Base-by-base conservation (phyloP, 1,140 invertebrate species). In the Neodiprion lecontei region DNA sequence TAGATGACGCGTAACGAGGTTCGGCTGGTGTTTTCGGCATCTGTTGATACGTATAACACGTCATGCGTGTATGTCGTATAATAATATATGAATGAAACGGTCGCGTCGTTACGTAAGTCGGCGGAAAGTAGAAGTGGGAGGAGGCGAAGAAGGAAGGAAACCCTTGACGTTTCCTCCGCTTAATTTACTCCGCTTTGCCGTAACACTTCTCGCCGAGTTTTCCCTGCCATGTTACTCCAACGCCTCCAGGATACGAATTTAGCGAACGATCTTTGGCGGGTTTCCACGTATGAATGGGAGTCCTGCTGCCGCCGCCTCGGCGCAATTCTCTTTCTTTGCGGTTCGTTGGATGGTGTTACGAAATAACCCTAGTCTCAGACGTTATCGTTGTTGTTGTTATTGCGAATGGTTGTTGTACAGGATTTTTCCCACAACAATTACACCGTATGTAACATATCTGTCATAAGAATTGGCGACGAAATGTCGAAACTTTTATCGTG, bases 121-220 rank as follows among this genome's bases (percentile, higher is more conserved):
- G 28, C 5, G 28, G 66, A 70, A 68, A 72, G 21, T 68, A 17
- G 67, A 23, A 65, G 48, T 28, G 10, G 53, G 23, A 66, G 61
- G 48, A n/a, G 48, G 8, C 11, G 61, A 69, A 12, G 48, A 50
- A 48, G 8, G 21, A 66, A 66, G 61, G 14, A 66, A n/a, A 14
- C 61, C 61, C 4, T 14, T 66, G 61, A 66, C 21, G 21, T 21
- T 21, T 66, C 61, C 21, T 21, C 61, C 14, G 61, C 14, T 66
- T n/a, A 66, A 66, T 66, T 66, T 5, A n/a, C 61, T 21, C 61
- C 7, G 61, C 14, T 21, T 21, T 66, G 14, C 14, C 61, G 61
- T 65, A 65, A 65, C n/a, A 65, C 67, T 53, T 72, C 17, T 65
- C 65, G 12, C 11, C 65, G 67, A 74, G 12, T 74, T 53, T 14